Evolutionary conservation across 2,113 vertebrate species (phyloP).

Genomic region (Carlito syrichta): DNA sequence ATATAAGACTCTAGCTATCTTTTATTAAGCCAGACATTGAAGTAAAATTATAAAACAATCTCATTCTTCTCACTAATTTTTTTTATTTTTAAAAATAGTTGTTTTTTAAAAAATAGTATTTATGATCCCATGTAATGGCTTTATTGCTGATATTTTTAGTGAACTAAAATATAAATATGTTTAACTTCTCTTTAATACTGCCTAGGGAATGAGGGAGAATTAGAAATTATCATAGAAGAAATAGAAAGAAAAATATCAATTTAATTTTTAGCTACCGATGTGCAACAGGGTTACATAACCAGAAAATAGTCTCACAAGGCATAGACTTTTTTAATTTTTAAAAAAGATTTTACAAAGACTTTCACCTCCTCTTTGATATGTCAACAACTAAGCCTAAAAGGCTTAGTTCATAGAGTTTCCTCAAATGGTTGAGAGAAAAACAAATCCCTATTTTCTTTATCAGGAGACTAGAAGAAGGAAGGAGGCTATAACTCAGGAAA

Average conservation of each 20-base stretch:
- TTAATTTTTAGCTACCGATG: not conserved
- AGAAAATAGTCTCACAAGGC: not conserved
- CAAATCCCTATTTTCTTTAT: not conserved
- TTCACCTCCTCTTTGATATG: not conserved
- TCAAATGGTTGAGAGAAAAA: not conserved
- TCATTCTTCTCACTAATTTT: not conserved
- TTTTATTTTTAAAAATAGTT: not conserved
- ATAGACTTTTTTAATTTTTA: too few relatives aligned
- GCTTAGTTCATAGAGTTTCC: not conserved
- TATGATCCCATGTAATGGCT: not conserved
- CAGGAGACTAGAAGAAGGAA: not conserved
- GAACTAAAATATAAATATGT: not conserved
- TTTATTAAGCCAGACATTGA: not conserved
- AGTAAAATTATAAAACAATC: not conserved
- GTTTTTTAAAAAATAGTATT: not conserved
- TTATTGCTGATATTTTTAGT: not conserved
- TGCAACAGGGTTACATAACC: not conserved
- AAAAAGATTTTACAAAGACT: not conserved
- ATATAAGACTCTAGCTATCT: not conserved
- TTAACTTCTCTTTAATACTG: not conserved
- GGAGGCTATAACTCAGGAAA: not conserved
- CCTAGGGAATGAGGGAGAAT: not conserved
- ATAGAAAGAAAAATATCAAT: not conserved
- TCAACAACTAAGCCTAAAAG: not conserved
- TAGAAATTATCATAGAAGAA: not conserved